These are phyloP conservation scores for Neosalanx taihuensis DNA, from an alignment of 2,797 vertebrate species.

Conservation along the genomic window DNA sequence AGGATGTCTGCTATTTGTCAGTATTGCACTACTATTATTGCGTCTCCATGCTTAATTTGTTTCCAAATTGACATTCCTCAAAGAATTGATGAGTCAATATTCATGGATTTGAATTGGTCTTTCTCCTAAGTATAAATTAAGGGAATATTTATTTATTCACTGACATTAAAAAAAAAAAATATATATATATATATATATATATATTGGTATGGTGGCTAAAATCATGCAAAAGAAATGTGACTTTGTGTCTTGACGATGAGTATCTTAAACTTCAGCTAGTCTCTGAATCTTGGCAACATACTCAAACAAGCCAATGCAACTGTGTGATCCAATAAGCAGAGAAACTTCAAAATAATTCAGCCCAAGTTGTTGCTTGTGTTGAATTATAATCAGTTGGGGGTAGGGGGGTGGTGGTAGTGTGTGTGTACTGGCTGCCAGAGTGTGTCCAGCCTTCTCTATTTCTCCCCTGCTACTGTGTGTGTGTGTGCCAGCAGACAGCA, in stretches of 20 bases:
- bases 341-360: constrained; percentile 40
- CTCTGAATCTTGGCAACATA: background rate
- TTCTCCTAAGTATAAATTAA: background rate
- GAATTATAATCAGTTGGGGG: constrained; percentile 34
- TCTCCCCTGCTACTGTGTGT: constrained; percentile 41
- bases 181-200: background rate
- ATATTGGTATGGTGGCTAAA: background rate
- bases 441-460: constrained; percentile 48
- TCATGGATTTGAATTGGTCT: background rate
- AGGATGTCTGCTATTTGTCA: no score
- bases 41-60: background rate
- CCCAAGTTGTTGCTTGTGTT: constrained; percentile 31
- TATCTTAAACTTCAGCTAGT: background rate
- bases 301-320: background rate
- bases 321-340: constrained; percentile 23
- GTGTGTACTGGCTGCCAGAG: constrained; percentile 31
- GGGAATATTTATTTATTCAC: background rate
- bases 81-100: background rate
- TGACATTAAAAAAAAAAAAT: background rate
- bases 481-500: constrained; percentile 60
- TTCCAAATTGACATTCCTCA: background rate
- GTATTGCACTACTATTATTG: background rate
- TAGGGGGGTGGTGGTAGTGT: constrained; percentile 29
- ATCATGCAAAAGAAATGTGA: background rate
- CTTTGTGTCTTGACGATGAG: background rate